phyloP scores from a whole-genome alignment of 2,113 vertebrate species.

The Antigone vipio region DNA sequence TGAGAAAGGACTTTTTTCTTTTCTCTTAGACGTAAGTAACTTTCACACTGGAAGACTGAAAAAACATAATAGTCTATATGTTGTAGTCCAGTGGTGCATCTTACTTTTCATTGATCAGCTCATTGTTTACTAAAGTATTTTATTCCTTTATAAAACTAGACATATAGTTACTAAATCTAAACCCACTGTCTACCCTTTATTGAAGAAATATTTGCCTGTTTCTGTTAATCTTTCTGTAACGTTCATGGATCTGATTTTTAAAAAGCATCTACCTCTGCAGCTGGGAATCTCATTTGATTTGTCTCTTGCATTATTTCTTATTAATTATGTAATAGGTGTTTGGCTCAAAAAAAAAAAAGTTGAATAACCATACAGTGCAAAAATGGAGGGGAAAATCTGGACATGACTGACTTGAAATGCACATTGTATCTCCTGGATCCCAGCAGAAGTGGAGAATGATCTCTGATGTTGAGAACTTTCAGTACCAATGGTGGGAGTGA shows the following conservation, averaged over 20 bases:
- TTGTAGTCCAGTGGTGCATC: background rate
- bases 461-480: background rate
- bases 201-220: background rate
- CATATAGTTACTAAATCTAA: background rate
- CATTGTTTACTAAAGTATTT: background rate
- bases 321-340: background rate
- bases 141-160: background rate
- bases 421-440: background rate
- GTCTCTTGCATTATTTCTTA: background rate
- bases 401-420: background rate
- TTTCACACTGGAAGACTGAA: background rate
- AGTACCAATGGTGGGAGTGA: background rate
- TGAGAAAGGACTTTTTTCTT: background rate
- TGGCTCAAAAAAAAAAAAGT: background rate
- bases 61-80: accelerated
- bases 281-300: background rate
- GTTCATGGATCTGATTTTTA: background rate
- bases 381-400: background rate
- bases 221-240: background rate
- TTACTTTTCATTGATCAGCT: background rate
- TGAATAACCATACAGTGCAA: background rate
- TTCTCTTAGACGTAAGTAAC: background rate
- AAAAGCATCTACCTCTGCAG: background rate
- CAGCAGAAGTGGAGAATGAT: background rate
- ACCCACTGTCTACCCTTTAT: background rate